Conservation (phyloP, 2,797 vertebrate genomes). For the Triplophysa yarkandensis region DNA sequence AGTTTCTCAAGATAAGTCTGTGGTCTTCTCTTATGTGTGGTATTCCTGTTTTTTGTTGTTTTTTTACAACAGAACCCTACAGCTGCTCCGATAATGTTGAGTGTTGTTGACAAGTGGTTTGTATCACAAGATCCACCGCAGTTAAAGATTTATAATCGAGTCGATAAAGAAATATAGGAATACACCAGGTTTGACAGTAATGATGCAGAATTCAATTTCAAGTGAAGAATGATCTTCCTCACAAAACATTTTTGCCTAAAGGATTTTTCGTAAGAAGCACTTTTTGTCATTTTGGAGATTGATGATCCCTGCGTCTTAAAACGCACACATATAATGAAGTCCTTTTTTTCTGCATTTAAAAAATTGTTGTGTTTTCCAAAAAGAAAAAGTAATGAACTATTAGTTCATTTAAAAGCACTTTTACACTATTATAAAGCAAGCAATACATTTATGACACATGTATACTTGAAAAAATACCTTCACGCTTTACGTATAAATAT, state of each 20-base stretch:
- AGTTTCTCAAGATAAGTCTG: constrained; percentile 7
- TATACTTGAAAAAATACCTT: no score
- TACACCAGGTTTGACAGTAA: background rate
- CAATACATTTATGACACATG: no score
- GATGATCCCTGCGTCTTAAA: no score
- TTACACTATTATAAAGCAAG: no score
- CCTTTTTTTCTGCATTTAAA: no score
- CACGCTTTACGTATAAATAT: no score
- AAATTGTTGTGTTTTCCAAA: no score
- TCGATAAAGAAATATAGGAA: background rate
- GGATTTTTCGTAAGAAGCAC: no score
- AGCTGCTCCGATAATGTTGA: constrained; percentile 6
- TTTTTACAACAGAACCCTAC: background rate
- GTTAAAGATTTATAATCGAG: background rate
- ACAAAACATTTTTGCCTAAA: background rate
- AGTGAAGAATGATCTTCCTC: background rate
- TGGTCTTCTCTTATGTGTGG: constrained; percentile 39
- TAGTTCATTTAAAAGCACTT: no score
- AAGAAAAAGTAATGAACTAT: no score
- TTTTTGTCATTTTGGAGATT: no score
- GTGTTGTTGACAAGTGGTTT: constrained; percentile 5
- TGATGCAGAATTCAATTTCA: background rate
- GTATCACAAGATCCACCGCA: background rate
- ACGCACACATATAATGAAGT: no score
- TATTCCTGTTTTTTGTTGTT: background rate